phyloP scores from a whole-genome alignment of 2,888 invertebrate species.

The Teleogryllus oceanicus region DNA sequence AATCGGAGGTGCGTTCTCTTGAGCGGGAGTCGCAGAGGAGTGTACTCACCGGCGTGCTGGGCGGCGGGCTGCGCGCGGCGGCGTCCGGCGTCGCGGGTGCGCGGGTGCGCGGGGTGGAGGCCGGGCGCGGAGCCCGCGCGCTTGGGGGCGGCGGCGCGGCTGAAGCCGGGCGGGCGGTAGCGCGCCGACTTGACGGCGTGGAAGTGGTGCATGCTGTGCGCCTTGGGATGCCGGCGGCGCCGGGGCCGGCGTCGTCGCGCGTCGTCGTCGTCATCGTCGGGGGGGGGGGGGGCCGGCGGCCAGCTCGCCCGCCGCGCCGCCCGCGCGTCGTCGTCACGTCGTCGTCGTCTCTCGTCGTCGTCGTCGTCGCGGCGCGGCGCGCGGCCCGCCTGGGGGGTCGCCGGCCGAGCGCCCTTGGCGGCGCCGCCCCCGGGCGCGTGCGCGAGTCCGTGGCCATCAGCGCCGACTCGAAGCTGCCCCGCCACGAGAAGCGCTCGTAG shows the following conservation, averaged over 20 bases:
- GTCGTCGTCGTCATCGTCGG: slow-evolving; percentile 45
- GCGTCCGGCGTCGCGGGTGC: slow-evolving; percentile 26
- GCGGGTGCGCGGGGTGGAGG: slow-evolving; percentile 57
- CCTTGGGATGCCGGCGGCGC: slow-evolving; percentile 54
- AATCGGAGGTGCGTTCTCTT: too few relatives aligned
- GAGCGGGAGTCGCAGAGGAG: too few relatives aligned
- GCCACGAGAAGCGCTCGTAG: slow-evolving; percentile 86
- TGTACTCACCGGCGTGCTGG: slow-evolving; percentile 30
- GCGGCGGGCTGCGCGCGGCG: slow-evolving; percentile 24
- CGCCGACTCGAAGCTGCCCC: slow-evolving; percentile 90
- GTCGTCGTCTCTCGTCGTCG: slow-evolving; percentile 46
- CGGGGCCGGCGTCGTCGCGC: slow-evolving; percentile 43
- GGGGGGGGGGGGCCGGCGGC: too few relatives aligned
- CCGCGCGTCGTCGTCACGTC: slow-evolving; percentile 47
- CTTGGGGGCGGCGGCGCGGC: slow-evolving; percentile 61
- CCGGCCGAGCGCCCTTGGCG: slow-evolving; percentile 79
- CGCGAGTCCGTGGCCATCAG: slow-evolving; percentile 81
- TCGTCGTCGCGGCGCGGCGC: too few relatives aligned
- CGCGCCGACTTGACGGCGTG: slow-evolving; percentile 73
- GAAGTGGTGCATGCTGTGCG: slow-evolving; percentile 61
- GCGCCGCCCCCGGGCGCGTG: slow-evolving; percentile 66
- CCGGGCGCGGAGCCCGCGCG: slow-evolving; percentile 73
- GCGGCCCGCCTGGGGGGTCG: too few relatives aligned
- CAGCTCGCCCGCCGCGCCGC: slow-evolving; percentile 52
- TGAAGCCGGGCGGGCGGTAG: slow-evolving; percentile 80